Evolutionary conservation across 2,113 vertebrate genomes (phyloP), one percentile per base, ranked within the genome.

Genomic region (Corynorhinus townsendii): DNA sequence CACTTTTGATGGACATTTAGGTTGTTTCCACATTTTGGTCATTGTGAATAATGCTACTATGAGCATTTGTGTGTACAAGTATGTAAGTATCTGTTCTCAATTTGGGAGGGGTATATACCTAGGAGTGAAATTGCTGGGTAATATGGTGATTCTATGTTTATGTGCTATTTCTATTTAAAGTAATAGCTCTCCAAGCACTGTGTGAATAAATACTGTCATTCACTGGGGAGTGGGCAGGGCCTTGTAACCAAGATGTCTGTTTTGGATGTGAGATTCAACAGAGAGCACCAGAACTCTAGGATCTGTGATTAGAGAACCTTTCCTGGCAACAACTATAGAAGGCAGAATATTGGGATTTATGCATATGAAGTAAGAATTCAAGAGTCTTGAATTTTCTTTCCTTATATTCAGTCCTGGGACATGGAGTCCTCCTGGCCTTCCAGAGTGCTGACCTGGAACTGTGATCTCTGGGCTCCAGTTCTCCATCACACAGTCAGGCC

Each of bases 261-360:
- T 91, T 95, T 88, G 91, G 93, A 72, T 77, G 64, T 85, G 76
- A n/a, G 30, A 43, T 40, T 91, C 76, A 69, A 54, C 75, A 66
- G 75, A 94, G 86, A 95, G 91, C 69, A 56, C 68, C 17, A 30
- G 66, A 82, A 52, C 28, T 88, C 73, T 71, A 81, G 80, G 62
- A 54, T 52, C 76, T 82, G 75, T 93, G 72, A 84, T 38, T 83
- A 93, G 81, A 95, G 64, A 90, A 12, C 10, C 28, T 91, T 92
- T 72, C 47, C 76, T 90, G 62, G 54, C 28, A 88, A 16, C 76
- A 72, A 49, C 38, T 84, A 33, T 40, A 64, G 72, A 71, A 24
- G 47, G 56, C 20, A 85, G 73, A 90, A 30, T 86, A 64, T 43
- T 52, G 94, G 85, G 38, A 87, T 30, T 7, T 24, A 12, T 92